Evolutionary conservation across 2,797 vertebrate genomes (phyloP).

Genomic region (Trachurus trachurus): DNA sequence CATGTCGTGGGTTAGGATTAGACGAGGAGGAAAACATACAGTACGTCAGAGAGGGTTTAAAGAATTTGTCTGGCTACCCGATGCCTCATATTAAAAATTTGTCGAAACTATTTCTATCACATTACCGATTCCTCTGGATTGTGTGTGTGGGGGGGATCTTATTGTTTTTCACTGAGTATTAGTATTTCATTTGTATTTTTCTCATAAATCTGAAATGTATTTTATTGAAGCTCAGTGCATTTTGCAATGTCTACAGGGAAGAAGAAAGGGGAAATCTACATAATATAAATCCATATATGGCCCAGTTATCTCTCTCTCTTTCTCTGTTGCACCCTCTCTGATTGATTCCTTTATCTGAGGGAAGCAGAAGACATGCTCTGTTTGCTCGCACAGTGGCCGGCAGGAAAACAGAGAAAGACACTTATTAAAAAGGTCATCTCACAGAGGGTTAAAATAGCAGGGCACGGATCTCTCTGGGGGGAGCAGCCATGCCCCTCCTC

Average conservation of each 20-base stretch:
- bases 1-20: slow-evolving; percentile 48
- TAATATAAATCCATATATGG: slow-evolving; percentile 87
- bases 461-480: slow-evolving; percentile 80
- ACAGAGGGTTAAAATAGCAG: slow-evolving; percentile 89
- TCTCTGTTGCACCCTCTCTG: slow-evolving; percentile 80
- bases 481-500: slow-evolving; percentile 80
- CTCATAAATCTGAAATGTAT: slow-evolving; percentile 84
- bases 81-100: slow-evolving; percentile 69
- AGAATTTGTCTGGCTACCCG: slow-evolving; percentile 39
- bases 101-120: slow-evolving; percentile 68
- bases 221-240: slow-evolving; percentile 83
- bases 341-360: slow-evolving; percentile 88
- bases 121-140: slow-evolving; percentile 67
- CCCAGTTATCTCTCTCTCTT: slow-evolving; percentile 83
- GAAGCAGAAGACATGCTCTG: slow-evolving; percentile 88
- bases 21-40: slow-evolving; percentile 32
- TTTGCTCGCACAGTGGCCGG: slow-evolving; percentile 86
- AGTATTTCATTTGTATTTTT: slow-evolving; percentile 85
- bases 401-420: slow-evolving; percentile 89
- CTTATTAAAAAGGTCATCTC: slow-evolving; percentile 91
- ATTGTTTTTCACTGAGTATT: slow-evolving; percentile 79
- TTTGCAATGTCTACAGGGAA: slow-evolving; percentile 81
- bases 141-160: slow-evolving; percentile 49
- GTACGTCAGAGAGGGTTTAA: slow-evolving; percentile 50
- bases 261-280: slow-evolving; percentile 81